Conservation (phyloP, 2,888 invertebrate species). For the Chouioia cunea region DNA sequence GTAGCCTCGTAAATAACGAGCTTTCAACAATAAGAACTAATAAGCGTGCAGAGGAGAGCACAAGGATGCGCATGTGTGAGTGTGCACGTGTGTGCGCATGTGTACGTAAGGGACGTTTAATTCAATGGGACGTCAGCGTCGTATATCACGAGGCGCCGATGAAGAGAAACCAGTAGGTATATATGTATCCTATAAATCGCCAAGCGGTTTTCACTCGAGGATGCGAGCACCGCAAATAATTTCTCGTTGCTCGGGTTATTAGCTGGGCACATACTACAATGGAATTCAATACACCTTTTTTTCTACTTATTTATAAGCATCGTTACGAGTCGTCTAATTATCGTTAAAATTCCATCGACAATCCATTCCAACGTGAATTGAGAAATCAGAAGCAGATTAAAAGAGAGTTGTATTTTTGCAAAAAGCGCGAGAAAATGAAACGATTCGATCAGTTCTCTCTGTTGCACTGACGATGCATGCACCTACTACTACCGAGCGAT, state of each 20-base stretch:
- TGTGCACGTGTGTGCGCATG: constrained; percentile 17
- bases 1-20: constrained; percentile 35
- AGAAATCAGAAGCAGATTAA: too few species aligned
- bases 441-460: constrained; percentile 7
- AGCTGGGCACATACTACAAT: too few species aligned
- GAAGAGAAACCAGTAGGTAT: constrained; percentile 38
- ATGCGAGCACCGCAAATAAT: too few species aligned
- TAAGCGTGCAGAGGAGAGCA: constrained; percentile 29
- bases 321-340: too few species aligned
- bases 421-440: not conserved
- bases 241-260: too few species aligned
- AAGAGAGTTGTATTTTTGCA: too few species aligned
- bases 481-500: too few species aligned
- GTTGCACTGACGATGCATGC: not conserved
- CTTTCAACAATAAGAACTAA: constrained; percentile 47
- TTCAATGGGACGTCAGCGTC: constrained; percentile 55
- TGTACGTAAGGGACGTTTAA: constrained; percentile 49
- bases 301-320: too few species aligned
- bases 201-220: too few species aligned
- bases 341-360: too few species aligned
- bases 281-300: too few species aligned
- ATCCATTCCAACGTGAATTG: too few species aligned
- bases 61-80: constrained; percentile 11
- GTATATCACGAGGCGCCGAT: constrained; percentile 47
- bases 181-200: not conserved